phyloP scores from a whole-genome alignment of 2,113 vertebrate species.

The Cyanoliseus patagonus region DNA sequence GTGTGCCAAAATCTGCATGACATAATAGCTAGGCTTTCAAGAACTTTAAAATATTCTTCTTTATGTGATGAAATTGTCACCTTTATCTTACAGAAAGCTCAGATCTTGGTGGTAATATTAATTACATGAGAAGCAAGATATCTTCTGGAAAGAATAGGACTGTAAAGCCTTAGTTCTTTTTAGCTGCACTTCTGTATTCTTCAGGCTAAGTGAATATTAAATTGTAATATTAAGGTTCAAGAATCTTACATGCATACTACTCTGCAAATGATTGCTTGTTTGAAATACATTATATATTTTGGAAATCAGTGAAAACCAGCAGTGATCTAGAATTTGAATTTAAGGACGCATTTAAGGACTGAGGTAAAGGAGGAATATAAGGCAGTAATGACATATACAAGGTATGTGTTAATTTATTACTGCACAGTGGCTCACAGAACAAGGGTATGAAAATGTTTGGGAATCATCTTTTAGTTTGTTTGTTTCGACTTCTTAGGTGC shows the following conservation, averaged over 20 bases:
- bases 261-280: neutral
- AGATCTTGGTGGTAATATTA: neutral
- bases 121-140: neutral
- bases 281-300: neutral
- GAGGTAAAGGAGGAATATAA: neutral
- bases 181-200: neutral
- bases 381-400: neutral
- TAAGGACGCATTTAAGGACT: neutral
- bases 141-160: neutral
- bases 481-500: neutral
- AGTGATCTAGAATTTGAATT: neutral
- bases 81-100: neutral
- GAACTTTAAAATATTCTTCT: neutral
- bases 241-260: neutral
- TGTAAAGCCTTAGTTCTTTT: neutral
- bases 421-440: neutral
- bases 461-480: neutral
- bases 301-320: neutral
- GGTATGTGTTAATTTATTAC: neutral
- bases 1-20: neutral
- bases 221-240: neutral
- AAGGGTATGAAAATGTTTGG: neutral
- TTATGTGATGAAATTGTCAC: neutral
- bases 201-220: neutral
- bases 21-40: neutral